phyloP scores from a whole-genome alignment of 35 echinoderm and acorn worm genomes.

The Amphiura filiformis region DNA sequence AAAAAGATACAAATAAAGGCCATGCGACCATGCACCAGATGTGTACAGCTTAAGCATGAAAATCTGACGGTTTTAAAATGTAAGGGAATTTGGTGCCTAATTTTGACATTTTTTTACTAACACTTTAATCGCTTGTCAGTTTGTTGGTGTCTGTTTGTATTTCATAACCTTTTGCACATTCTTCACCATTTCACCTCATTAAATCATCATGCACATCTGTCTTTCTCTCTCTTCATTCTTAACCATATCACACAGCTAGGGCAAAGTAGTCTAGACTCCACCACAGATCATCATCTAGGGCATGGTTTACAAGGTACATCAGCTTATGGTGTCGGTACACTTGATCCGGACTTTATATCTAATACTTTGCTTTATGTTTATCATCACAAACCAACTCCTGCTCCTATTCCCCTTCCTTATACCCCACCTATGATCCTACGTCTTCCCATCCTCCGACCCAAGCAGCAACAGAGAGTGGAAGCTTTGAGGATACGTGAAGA shows the following conservation, averaged over 20 bases:
- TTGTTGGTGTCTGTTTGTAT: no score
- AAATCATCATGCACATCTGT: neutral
- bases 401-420: constrained; percentile 42
- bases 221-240: neutral
- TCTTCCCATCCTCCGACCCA: constrained; percentile 42
- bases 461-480: constrained; percentile 47
- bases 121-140: no score
- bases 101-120: no score
- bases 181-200: no score
- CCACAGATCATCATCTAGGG: neutral
- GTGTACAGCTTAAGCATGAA: no score
- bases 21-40: no score
- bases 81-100: no score
- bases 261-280: neutral
- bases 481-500: constrained; percentile 35
- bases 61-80: no score
- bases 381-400: constrained; percentile 10
- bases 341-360: constrained; percentile 28
- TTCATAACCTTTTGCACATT: no score
- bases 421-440: constrained; percentile 45
- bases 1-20: no score
- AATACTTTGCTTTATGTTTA: constrained; percentile 20
- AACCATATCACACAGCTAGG: neutral
- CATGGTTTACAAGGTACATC: neutral
- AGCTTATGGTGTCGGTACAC: neutral